phyloP scores from a whole-genome alignment of 2,888 invertebrate species.

The Heteromyza rotundicornis region DNA sequence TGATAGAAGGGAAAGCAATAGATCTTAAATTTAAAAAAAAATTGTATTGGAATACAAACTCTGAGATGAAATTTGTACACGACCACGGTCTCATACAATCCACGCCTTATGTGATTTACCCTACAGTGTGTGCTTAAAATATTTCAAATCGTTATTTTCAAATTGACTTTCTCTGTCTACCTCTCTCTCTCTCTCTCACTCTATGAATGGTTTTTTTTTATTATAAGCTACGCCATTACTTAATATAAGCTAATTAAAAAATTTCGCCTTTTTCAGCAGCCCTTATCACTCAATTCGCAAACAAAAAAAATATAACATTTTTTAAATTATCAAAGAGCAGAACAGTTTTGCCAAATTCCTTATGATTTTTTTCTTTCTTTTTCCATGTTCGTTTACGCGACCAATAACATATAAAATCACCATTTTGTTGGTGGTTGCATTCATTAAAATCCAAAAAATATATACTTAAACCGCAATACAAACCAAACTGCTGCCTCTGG shows the following conservation, averaged over 20 bases:
- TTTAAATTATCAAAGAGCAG: slow-evolving; percentile 13
- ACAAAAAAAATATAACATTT: slow-evolving; percentile 12
- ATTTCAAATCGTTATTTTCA: too few relatives aligned
- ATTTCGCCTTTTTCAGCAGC: background rate
- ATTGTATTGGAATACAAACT: too few relatives aligned
- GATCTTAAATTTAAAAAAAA: too few relatives aligned
- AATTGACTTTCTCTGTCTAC: too few relatives aligned
- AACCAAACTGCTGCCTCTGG: slow-evolving; percentile 8
- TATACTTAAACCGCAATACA: slow-evolving; percentile 25
- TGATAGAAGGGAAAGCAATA: too few relatives aligned
- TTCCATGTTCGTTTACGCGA: slow-evolving; percentile 45
- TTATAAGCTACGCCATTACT: background rate
- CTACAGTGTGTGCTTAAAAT: too few relatives aligned
- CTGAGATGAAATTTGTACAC: too few relatives aligned
- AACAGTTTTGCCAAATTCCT: slow-evolving; percentile 38
- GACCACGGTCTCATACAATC: too few relatives aligned
- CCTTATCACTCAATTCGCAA: background rate
- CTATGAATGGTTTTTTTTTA: too few relatives aligned
- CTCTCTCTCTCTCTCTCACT: too few relatives aligned
- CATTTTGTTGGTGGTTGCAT: slow-evolving; percentile 32
- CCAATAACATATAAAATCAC: slow-evolving; percentile 30
- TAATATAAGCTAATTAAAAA: slow-evolving; percentile 1
- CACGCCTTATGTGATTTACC: too few relatives aligned
- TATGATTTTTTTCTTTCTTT: slow-evolving; percentile 50
- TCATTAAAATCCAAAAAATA: slow-evolving; percentile 32